Evolutionary conservation across 1,140 invertebrate species (phyloP), one percentile per base, ranked within the genome.

Genomic region (Drosophila lowei): DNA sequence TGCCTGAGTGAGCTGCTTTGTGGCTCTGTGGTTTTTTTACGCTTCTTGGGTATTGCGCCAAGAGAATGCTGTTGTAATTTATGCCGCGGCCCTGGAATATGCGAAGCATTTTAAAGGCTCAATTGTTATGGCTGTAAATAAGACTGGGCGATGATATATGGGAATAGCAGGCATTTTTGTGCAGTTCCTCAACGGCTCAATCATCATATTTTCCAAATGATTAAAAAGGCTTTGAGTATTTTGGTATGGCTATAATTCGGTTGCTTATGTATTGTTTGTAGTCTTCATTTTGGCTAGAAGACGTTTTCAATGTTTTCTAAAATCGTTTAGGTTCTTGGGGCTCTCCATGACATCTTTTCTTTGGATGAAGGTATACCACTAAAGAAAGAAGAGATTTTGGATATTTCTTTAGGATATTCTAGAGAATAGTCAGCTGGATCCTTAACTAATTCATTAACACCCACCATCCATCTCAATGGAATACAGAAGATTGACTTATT

Each of bases 101-200:
- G 61, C 41, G 38, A 28, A 48, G 23, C 58, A 77, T 61, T 80
- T 72, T 60, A n/a, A 67, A 80, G 62, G 66, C 77, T 80, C 68
- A 80, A 77, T 72, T 80, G 55, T 60, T 81, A 58, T 64, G 64
- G 50, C 71, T 61, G 74, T 77, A 67, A 80, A 72, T 57, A 68
- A 77, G 59, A 55, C 63, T 77, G 61, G 52, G 42, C 28, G 1
- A 25, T 63, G 49, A 78, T 73, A 42, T 67, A 72, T 21, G 43
- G 13, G 11, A 25, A 15, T 23, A 13, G 2, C 15, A 15, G 15
- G 34, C 0, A 38, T 38, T 13, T 38, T 38, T 38, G 34, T 38
- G 34, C 0, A 38, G 34, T 38, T 62, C 15, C 50, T 62, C 50
- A 18, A 62, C 38, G 43, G 15, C 9, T 58, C 6, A 3, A 64